A percentile compares a stretch with the other conserved stretches of the same genome.
phyloP scores from a whole-genome alignment of 2,888 invertebrate genomes.

The Xestoiulus laeticollis region DNA sequence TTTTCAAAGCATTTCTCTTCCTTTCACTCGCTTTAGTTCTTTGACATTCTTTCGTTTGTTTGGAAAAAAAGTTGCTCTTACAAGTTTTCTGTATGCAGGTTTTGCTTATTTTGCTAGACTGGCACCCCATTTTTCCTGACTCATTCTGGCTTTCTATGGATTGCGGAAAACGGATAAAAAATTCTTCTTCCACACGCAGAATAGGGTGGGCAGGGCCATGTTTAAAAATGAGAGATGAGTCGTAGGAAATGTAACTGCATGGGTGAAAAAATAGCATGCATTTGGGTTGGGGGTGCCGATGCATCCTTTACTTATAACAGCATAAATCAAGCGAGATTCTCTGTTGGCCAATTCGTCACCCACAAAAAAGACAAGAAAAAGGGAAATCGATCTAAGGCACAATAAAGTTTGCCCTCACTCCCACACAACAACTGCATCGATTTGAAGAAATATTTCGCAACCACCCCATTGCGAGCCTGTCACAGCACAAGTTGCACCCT shows the following conservation, averaged over 20 bases:
- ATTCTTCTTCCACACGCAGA: not conserved
- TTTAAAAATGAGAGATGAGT: slow-evolving; percentile 39
- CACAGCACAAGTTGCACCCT: not conserved
- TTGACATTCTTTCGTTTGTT: not conserved
- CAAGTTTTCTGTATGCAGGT: not conserved
- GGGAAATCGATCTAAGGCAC: not conserved
- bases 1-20: not conserved
- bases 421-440: slow-evolving; percentile 1
- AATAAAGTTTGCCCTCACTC: not conserved
- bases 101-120: not conserved
- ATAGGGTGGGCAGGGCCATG: not conserved
- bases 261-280: not conserved
- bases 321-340: slow-evolving; percentile 46
- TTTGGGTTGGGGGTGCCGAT: slow-evolving; percentile 6
- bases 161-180: not conserved
- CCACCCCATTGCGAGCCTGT: slow-evolving; percentile 2
- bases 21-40: not conserved
- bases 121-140: not conserved
- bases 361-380: slow-evolving; percentile 47
- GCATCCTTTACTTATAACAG: slow-evolving; percentile 44
- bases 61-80: not conserved
- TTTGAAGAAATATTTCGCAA: not conserved
- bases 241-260: slow-evolving; percentile 37
- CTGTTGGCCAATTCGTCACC: slow-evolving; percentile 51
- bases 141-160: slow-evolving; percentile 13